These are phyloP conservation scores for Astreopora myriophthalma DNA, from an alignment of 64 coral and sea anemone species.

Conservation along the genomic window DNA sequence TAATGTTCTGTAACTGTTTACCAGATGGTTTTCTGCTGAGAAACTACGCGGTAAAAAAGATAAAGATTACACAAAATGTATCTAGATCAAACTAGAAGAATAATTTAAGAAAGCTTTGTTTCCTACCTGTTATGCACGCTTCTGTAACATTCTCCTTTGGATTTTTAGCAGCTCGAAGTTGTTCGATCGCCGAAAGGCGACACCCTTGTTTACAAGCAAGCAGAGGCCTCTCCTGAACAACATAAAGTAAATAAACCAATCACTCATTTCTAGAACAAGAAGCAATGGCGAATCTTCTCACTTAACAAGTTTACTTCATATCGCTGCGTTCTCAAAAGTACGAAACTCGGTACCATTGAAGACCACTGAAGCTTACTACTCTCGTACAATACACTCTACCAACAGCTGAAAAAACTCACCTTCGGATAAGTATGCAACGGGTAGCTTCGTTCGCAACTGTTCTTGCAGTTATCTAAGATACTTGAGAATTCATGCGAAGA, in stretches of 20 bases:
- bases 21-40: neutral
- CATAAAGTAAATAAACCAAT: neutral
- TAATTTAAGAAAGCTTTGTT: neutral
- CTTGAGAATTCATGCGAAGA: neutral
- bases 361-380: no score
- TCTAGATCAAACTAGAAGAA: neutral
- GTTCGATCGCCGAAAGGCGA: slow-evolving; percentile 53
- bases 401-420: slow-evolving; percentile 17
- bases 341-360: neutral
- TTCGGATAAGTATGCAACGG: slow-evolving; percentile 73
- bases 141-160: slow-evolving; percentile 13
- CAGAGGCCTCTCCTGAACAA: slow-evolving; percentile 53
- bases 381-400: no score
- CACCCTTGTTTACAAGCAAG: slow-evolving; percentile 77
- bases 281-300: neutral
- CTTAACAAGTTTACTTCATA: neutral
- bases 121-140: neutral
- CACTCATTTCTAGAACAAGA: neutral
- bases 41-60: neutral
- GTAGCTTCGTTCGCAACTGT: slow-evolving; percentile 63
- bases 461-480: slow-evolving; percentile 46
- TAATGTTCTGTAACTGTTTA: neutral
- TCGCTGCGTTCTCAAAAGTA: neutral
- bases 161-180: slow-evolving; percentile 15
- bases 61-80: neutral